Evolutionary conservation across 1,140 invertebrate species (phyloP).

Genomic region (Cherax destructor): DNA sequence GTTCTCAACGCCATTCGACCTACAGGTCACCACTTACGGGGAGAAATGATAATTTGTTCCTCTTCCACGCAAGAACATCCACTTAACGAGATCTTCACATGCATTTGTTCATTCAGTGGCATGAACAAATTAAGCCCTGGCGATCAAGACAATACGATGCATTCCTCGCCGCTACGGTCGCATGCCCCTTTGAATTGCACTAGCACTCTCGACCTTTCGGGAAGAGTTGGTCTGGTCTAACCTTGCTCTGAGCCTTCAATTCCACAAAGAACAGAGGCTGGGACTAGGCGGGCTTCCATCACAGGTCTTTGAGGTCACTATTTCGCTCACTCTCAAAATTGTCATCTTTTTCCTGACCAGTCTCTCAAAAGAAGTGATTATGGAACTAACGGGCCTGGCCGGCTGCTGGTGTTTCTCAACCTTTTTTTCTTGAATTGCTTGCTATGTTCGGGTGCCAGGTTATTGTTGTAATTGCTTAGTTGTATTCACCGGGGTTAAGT

Average conservation of each 20-base stretch:
- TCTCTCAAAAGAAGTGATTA: neutral
- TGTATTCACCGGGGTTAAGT: too few relatives aligned
- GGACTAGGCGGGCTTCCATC: neutral
- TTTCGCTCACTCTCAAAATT: neutral
- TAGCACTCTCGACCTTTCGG: neutral
- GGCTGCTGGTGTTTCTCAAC: neutral
- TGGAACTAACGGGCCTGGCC: neutral
- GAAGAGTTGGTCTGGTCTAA: neutral
- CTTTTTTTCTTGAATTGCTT: neutral
- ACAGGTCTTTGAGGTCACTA: neutral
- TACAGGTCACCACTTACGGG: too few relatives aligned
- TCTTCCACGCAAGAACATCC: too few relatives aligned
- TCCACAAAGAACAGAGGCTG: neutral
- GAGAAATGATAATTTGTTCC: neutral
- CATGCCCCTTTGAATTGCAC: neutral
- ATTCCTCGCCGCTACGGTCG: neutral
- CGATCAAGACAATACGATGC: conserved; percentile 9
- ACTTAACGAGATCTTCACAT: neutral
- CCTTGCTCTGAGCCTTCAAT: neutral
- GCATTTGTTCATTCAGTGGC: conserved; percentile 14
- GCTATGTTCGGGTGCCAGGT: neutral
- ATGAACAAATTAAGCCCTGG: conserved; percentile 4
- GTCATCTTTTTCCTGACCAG: neutral
- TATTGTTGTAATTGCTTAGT: too few relatives aligned
- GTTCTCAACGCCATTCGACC: too few relatives aligned